Conservation (phyloP, 2,888 invertebrate genomes). For the Apodemia mormo region DNA sequence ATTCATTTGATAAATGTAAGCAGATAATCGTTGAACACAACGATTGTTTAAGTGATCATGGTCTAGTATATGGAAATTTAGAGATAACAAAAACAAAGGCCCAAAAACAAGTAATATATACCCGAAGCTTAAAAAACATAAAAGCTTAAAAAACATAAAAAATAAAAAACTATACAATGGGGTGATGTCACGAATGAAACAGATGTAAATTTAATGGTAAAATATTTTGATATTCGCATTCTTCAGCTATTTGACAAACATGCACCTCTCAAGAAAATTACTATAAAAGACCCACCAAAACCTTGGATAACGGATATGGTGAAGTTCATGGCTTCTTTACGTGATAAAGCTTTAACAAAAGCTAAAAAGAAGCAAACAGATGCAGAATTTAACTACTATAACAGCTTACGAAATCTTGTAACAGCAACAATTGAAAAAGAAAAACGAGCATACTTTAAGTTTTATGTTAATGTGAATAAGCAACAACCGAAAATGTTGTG, state of each 20-base stretch:
- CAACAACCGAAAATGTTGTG: not conserved
- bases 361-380: slow-evolving; percentile 1
- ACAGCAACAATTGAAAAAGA: slow-evolving; percentile 17
- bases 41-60: slow-evolving; percentile 26
- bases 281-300: slow-evolving; percentile 17
- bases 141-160: slow-evolving; percentile 7
- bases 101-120: not conserved
- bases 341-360: slow-evolving; percentile 23
- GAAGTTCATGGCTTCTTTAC: slow-evolving; percentile 21
- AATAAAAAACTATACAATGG: slow-evolving; percentile 13
- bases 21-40: slow-evolving; percentile 27
- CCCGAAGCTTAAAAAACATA: not conserved
- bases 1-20: slow-evolving; percentile 19
- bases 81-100: not conserved
- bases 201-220: not conserved
- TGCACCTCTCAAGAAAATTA: slow-evolving; percentile 16
- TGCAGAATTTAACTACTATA: not conserved
- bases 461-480: slow-evolving; percentile 16
- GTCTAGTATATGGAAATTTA: slow-evolving; percentile 18
- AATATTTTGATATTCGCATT: not conserved
- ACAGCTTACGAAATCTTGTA: slow-evolving; percentile 14
- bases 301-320: slow-evolving; percentile 30
- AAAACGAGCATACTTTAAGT: not conserved
- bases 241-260: slow-evolving; percentile 19
- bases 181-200: slow-evolving; percentile 8